Conservation (phyloP, 2,888 invertebrate species). For the Mimas tiliae region DNA sequence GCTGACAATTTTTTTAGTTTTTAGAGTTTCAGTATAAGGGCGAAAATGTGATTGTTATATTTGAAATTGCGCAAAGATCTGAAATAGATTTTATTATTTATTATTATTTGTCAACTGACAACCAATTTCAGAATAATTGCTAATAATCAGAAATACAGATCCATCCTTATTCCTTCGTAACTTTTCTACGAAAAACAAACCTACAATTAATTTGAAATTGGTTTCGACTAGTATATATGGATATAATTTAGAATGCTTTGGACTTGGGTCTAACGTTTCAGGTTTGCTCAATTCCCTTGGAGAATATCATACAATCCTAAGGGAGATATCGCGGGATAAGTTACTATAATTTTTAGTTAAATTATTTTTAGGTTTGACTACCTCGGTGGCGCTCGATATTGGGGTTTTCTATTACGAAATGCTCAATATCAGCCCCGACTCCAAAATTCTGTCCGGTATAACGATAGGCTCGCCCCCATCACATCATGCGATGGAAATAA, state of each 20-base stretch:
- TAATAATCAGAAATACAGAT: no score
- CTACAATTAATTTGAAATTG: constrained; percentile 5
- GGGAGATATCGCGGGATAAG: not conserved
- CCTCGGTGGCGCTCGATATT: no score
- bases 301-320: constrained; percentile 3
- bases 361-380: constrained; percentile 1
- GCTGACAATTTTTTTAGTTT: no score
- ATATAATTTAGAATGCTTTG: constrained; percentile 8
- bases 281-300: not conserved
- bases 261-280: constrained; percentile 7
- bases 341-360: not conserved
- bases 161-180: not conserved
- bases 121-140: no score
- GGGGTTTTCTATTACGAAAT: not conserved
- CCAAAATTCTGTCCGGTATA: no score
- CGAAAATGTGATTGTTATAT: no score
- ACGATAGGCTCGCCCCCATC: no score
- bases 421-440: not conserved
- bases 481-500: no score
- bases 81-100: no score
- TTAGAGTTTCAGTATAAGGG: no score
- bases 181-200: not conserved
- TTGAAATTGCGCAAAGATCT: no score
- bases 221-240: not conserved
- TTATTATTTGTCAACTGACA: no score